Base-by-base conservation (phyloP, 2,797 vertebrate genomes). In the Rhynchonycteris naso region DNA sequence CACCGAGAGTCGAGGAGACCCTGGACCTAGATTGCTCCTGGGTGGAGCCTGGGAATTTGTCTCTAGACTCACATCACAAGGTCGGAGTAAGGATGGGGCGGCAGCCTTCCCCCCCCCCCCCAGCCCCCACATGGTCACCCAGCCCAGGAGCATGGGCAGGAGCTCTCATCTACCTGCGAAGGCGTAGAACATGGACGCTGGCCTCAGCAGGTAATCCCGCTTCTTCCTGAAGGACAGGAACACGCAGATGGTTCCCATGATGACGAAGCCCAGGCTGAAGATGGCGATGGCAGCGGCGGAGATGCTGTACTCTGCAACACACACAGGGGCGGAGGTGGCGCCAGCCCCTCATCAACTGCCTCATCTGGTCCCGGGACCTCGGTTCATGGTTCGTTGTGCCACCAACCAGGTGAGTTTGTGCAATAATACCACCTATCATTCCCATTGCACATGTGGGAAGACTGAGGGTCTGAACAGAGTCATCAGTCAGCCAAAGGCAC, bases 231-330 rank as follows among this genome's bases (percentile, higher is more conserved):
- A 99, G 95, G 99, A 99, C 30, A 99, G 98, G 68, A 99, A 98
- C 33, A 99, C 97, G 16, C 99, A 99, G 95, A 99, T 86, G 1
- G 98, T 99, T 10, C 99, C 99, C 35, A 99, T 97, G 97, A 99
- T 98, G 88, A 99, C 98, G 88, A 99, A 99, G 97, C 98, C 98
- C 1, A 99, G 98, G 15, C 99, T 99, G 98, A 99, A 99, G 98
- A 99, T 98, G 97, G 99, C 98, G 14, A 99, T 99, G 97, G 99
- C 99, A 5, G 99, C 99, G 0, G 99, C 99, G 1, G 99, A 99
- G 98, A 99, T 99, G 97, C 99, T 99, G 98, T 99, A 99, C 96
- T 99, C 99, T 99, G 97, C 43, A 87, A 95, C 79, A 93, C 35
- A 92, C 63, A 68, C 24, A 80, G 43, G 85, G 13, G 47, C 2